Conservation (phyloP, 2,113 vertebrate species). For the Phrynosoma platyrhinos region DNA sequence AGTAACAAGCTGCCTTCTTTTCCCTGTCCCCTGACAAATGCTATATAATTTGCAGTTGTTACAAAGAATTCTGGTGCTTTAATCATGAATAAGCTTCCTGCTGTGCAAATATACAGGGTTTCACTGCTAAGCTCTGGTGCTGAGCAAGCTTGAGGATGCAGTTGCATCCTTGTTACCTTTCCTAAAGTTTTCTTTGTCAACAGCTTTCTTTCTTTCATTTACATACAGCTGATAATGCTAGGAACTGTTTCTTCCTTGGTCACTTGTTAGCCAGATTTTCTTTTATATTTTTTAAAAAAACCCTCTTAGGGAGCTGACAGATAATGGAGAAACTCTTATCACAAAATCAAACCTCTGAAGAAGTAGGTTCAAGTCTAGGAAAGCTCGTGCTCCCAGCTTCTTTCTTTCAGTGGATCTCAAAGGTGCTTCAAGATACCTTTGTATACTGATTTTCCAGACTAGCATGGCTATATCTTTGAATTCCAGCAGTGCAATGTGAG, state of each 20-base stretch:
- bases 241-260: neutral
- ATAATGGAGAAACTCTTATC: neutral
- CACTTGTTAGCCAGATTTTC: neutral
- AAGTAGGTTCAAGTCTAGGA: no score
- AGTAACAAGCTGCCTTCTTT: conserved; percentile 7
- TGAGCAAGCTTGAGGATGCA: neutral
- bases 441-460: no score
- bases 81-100: neutral
- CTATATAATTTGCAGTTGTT: neutral
- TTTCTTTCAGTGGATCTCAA: no score
- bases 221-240: neutral
- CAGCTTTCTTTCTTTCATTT: neutral
- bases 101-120: neutral
- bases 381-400: no score
- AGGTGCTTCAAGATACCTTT: no score
- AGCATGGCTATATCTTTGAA: no score
- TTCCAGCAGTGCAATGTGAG: neutral
- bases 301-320: neutral
- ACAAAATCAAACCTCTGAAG: neutral
- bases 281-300: neutral
- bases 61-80: neutral
- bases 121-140: neutral
- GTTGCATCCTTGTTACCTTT: neutral
- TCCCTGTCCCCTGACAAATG: conserved; percentile 7
- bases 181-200: neutral